Evolutionary conservation across 2,113 vertebrate species (phyloP).

Genomic region (Trichomycterus rosablanca): DNA sequence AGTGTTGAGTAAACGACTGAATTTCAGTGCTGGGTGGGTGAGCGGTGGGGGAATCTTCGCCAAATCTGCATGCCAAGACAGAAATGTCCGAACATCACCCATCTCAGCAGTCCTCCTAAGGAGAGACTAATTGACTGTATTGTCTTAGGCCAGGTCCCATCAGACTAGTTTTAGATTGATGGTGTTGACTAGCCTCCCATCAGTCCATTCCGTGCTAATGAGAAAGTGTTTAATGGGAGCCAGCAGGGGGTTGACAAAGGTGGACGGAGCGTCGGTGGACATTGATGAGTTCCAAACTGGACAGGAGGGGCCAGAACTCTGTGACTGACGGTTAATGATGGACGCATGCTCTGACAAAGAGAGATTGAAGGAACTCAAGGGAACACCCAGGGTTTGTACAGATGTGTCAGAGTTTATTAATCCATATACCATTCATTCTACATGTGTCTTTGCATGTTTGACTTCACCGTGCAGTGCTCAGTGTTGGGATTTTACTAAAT

Average conservation of each 20-base stretch:
- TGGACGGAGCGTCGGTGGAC: not conserved
- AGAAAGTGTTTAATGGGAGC: conserved; percentile 63
- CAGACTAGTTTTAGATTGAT: conserved; percentile 60
- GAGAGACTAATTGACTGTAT: conserved; percentile 67
- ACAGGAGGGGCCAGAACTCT: conserved; percentile 4
- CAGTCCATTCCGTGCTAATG: conserved; percentile 62
- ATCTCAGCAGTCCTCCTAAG: conserved; percentile 67
- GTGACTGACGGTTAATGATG: conserved; percentile 1
- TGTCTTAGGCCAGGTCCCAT: conserved; percentile 57
- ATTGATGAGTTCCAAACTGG: conserved; percentile 12
- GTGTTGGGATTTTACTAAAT: too few relatives aligned
- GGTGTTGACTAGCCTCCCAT: conserved; percentile 60
- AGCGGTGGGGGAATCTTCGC: too few relatives aligned
- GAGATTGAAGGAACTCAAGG: not conserved
- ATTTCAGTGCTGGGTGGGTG: conserved; percentile 43
- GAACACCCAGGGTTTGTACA: not conserved
- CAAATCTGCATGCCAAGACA: conserved; percentile 62
- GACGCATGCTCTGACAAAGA: not conserved
- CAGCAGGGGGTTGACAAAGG: conserved; percentile 5
- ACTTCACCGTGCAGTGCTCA: not conserved
- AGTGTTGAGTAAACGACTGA: conserved; percentile 7
- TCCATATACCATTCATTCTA: not conserved
- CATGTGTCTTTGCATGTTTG: conserved; percentile 1
- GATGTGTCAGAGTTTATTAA: conserved; percentile 8
- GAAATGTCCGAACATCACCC: conserved; percentile 66